Percentiles rank a stretch among this genome's conserved stretches.
These are phyloP conservation scores for Dendrolimus houi DNA, from an alignment of 2,888 invertebrate genomes.

Conservation along the genomic window DNA sequence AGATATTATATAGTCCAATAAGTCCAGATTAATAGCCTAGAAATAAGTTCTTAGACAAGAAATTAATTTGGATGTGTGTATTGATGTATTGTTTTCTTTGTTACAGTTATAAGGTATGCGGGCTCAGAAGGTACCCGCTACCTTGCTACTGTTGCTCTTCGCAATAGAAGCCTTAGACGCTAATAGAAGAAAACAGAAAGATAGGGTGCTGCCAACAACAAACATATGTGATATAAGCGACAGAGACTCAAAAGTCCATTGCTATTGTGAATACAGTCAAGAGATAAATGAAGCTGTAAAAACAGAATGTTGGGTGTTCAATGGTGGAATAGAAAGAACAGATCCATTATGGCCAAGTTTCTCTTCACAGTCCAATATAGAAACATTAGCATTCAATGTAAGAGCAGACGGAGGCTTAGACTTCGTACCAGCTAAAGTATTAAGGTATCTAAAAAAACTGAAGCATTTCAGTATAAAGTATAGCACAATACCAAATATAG, in stretches of 20 bases:
- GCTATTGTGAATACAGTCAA: constrained; percentile 79
- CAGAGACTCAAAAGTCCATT: constrained; percentile 77
- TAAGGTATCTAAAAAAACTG: constrained; percentile 80
- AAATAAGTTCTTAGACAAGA: too few relatives aligned
- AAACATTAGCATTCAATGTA: constrained; percentile 82
- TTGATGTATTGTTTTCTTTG: constrained; percentile 23
- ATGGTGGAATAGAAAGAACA: constrained; percentile 79
- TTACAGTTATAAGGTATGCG: constrained; percentile 72
- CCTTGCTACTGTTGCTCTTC: constrained; percentile 68
- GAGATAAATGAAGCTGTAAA: constrained; percentile 77
- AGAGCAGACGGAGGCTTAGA: constrained; percentile 81
- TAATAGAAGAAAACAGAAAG: constrained; percentile 62
- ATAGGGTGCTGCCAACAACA: constrained; percentile 41
- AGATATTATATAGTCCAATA: too few relatives aligned
- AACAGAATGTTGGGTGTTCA: constrained; percentile 87
- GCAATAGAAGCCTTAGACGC: constrained; percentile 66
- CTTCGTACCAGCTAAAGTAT: constrained; percentile 83
- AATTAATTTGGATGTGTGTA: too few relatives aligned
- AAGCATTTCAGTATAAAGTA: constrained; percentile 83
- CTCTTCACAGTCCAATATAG: constrained; percentile 81
- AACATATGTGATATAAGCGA: constrained; percentile 77
- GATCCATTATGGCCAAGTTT: constrained; percentile 85
- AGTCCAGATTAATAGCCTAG: too few relatives aligned
- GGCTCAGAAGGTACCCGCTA: constrained; percentile 66
- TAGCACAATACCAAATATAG: constrained; percentile 82